Base-by-base conservation (phyloP, 2,113 vertebrate genomes). In the Paradoxurus hermaphroditus region DNA sequence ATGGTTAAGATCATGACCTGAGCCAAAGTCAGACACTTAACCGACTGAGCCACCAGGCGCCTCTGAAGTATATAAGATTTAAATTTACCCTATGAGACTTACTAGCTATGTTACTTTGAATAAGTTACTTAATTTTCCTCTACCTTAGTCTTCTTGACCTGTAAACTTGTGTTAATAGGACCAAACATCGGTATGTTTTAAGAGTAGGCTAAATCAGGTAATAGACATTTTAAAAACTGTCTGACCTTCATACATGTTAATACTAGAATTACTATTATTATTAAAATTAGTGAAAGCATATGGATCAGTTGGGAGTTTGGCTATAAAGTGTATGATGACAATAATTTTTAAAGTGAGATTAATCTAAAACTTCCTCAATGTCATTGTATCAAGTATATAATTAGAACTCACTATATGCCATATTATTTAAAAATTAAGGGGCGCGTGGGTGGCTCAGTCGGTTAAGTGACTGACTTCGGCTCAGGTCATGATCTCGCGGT, bases 351-450 rank as follows among this genome's bases (percentile, higher is more conserved):
- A 73, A 70, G 87, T 87, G 25, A 70, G 83, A 93, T 82, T 90
- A 14, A 83, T 51, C 31, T 83, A 88, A 91, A 87, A 78, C 6
- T 49, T 68, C 31, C 23, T 86, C 59, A 67, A 44, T 41, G 79
- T 81, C 36, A 72, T 79, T 75, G 84, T 84, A 84, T 79, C 44
- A 82, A 67, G 25, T 67, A 77, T 63, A 79, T 15, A 85, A 84
- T 62, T 56, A 75, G 27, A 85, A 86, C 34, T 93, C 19, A 83
- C 62, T 84, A 78, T 39, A 90, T 75, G 34, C 1, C 10, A 85
- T 56, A 82, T 65, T 78, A 92, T 84, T 89, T 72, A 65, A 89
- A 77, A 95, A 92, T 56, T 34, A 86, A 81, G 46, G n/a, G n/a
- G n/a, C n/a, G n/a, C n/a, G n/a, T n/a, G n/a, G n/a, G n/a, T n/a